Percentiles rank a stretch among this genome's conserved stretches.
Evolutionary conservation across 2,797 vertebrate species (phyloP).

Genomic region (Salarias fasciatus): DNA sequence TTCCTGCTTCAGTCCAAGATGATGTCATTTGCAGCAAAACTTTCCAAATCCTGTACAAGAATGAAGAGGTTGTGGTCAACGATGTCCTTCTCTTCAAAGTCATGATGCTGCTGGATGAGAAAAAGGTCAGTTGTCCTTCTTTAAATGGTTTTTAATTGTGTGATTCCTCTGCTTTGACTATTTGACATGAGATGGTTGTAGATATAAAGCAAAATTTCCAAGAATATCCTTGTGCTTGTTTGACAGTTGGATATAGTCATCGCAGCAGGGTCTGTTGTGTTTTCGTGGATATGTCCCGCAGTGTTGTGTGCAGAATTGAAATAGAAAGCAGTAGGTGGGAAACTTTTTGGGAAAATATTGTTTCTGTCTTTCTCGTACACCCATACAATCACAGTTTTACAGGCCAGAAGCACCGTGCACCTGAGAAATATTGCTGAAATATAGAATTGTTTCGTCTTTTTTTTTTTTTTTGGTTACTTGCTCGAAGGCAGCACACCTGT

Average conservation of each 20-base stretch:
- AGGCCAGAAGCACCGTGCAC: not conserved
- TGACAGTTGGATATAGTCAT: not conserved
- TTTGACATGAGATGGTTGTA: not conserved
- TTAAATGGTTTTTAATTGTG: not conserved
- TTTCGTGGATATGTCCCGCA: not conserved
- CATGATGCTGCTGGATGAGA: conserved; percentile 97
- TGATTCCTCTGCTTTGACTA: not conserved
- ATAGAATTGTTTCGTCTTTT: not conserved
- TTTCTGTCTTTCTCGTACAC: not conserved
- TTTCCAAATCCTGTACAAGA: conserved; percentile 99
- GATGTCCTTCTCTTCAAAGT: conserved; percentile 98
- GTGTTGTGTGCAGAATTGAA: not conserved
- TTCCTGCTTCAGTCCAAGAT: conserved; percentile 94
- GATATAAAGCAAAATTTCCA: not conserved
- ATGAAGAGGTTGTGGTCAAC: conserved; percentile 95
- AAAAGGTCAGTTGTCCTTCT: conserved; percentile 82
- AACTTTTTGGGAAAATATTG: not conserved
- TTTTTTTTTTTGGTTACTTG: conserved; percentile 2
- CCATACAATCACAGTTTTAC: conserved; percentile 3
- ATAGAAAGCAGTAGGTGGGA: not conserved
- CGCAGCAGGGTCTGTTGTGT: not conserved
- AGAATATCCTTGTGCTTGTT: not conserved
- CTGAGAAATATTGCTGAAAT: conserved; percentile 8
- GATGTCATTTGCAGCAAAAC: conserved; percentile 96
- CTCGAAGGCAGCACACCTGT: not conserved